Percentiles rank a stretch among this genome's conserved stretches.
These are phyloP conservation scores for Notolepis coatsorum DNA, from an alignment of 2,797 vertebrate species.

Conservation along the genomic window DNA sequence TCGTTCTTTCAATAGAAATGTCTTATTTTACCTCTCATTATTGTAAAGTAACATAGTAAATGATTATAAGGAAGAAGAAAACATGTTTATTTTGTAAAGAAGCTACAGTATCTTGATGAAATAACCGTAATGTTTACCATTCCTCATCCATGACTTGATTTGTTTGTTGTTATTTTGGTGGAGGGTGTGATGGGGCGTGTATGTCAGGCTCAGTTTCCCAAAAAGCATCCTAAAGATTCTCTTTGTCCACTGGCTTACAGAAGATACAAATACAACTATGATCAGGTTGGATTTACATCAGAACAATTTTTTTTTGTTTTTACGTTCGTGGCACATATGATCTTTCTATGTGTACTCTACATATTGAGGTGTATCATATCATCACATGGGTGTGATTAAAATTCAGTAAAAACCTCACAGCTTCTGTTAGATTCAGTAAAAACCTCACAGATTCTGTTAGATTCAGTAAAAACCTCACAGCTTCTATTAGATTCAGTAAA, in stretches of 20 bases:
- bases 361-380: too few species aligned
- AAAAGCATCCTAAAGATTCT: constrained; percentile 8
- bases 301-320: too few species aligned
- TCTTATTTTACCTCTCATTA: constrained; percentile 70
- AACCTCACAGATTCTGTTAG: too few species aligned
- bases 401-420: too few species aligned
- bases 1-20: constrained; percentile 59
- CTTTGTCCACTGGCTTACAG: background rate
- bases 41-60: constrained; percentile 78
- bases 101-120: constrained; percentile 52
- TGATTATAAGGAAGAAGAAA: constrained; percentile 60
- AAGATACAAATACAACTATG: background rate
- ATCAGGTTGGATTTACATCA: background rate
- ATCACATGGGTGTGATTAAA: too few species aligned
- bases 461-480: too few species aligned
- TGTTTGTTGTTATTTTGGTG: constrained; percentile 46
- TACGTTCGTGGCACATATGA: too few species aligned
- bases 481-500: too few species aligned
- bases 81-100: constrained; percentile 80
- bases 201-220: constrained; percentile 23
- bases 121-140: constrained; percentile 71
- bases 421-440: too few species aligned
- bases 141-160: constrained; percentile 62
- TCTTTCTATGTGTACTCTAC: too few species aligned
- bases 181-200: constrained; percentile 21